Conservation (phyloP, 2,113 vertebrate genomes). For the Amia ocellicauda region DNA sequence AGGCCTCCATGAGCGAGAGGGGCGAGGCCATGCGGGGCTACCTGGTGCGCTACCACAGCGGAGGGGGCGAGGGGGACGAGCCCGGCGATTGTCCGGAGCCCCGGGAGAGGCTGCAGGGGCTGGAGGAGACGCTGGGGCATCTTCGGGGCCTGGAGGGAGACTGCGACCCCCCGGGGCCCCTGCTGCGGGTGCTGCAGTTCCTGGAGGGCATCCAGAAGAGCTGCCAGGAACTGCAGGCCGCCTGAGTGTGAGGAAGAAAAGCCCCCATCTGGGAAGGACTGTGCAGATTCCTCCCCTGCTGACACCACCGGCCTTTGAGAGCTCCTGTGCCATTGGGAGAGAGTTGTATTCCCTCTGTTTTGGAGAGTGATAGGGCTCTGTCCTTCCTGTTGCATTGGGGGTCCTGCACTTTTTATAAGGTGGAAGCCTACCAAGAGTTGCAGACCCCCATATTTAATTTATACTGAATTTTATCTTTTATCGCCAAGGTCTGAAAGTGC, state of each 20-base stretch:
- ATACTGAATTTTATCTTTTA: too few relatives aligned
- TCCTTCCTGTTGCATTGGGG: too few relatives aligned
- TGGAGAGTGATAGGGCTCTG: too few relatives aligned
- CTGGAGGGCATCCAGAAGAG: constrained; percentile 64
- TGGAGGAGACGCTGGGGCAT: constrained; percentile 64
- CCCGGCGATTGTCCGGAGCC: not conserved
- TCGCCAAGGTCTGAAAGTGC: too few relatives aligned
- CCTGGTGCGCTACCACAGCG: constrained; percentile 73
- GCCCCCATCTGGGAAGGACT: not conserved
- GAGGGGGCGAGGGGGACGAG: constrained; percentile 45
- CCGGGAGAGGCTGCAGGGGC: constrained; percentile 52
- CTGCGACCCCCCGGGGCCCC: constrained; percentile 29
- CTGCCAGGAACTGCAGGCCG: constrained; percentile 40
- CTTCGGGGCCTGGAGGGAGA: constrained; percentile 46
- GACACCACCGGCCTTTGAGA: not conserved
- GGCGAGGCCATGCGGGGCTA: constrained; percentile 55
- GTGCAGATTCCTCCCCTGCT: not conserved
- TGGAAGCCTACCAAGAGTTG: not conserved
- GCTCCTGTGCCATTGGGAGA: not conserved
- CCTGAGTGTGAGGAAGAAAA: not conserved
- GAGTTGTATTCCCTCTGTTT: too few relatives aligned
- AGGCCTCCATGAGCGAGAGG: constrained; percentile 45
- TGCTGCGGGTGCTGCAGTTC: constrained; percentile 50
- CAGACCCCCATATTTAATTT: too few relatives aligned
- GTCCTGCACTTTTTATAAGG: not conserved